Conservation (phyloP, 2,888 invertebrate genomes). For the Mycalesis mineus region DNA sequence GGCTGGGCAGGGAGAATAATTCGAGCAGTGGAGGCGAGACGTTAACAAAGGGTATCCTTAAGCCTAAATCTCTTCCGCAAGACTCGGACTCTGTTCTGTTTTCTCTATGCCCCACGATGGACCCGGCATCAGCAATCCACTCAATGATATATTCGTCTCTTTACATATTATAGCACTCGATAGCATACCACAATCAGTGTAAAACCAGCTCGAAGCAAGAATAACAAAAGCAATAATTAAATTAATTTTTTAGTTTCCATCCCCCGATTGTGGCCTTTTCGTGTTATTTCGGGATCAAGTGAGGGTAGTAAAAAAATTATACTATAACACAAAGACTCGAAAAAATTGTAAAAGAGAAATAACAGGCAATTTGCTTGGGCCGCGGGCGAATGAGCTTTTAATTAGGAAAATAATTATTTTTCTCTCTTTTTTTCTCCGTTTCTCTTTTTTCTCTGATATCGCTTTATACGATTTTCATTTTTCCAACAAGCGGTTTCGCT, state of each 20-base stretch:
- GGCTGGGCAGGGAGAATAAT: no score
- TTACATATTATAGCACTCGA: no score
- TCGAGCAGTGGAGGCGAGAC: no score
- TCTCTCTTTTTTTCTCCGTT: no score
- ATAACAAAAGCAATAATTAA: background rate
- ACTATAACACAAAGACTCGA: background rate
- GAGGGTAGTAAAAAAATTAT: background rate
- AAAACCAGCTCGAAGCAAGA: background rate
- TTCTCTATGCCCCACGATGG: no score
- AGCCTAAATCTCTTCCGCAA: no score
- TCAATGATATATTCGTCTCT: no score
- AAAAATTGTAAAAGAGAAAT: background rate
- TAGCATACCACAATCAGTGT: slow-evolving; percentile 2
- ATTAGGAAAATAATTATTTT: slow-evolving; percentile 17
- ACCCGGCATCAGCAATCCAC: no score
- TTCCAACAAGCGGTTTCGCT: no score
- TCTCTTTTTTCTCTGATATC: background rate
- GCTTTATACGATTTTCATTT: background rate
- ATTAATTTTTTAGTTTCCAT: background rate
- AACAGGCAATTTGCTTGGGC: slow-evolving; percentile 6
- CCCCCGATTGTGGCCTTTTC: slow-evolving; percentile 7
- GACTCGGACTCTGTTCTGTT: no score
- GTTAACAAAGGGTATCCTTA: no score
- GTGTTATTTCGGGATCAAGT: slow-evolving; percentile 5
- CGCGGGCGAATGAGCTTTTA: slow-evolving; percentile 16